Conservation (phyloP, 2,888 invertebrate species). For the Lagria hirta region DNA sequence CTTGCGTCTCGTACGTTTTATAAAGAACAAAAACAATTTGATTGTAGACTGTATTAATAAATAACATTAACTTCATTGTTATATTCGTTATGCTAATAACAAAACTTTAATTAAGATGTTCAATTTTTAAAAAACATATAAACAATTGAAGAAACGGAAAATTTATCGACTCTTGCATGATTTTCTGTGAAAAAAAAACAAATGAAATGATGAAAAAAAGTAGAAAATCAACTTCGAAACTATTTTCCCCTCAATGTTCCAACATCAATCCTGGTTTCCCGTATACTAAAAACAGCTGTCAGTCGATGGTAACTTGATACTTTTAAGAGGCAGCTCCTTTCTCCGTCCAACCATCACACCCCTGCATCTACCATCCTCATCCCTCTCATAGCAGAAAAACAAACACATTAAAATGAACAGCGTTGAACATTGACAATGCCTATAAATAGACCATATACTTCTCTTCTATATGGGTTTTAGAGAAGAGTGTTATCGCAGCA, state of each 20-base stretch:
- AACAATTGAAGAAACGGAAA: too few relatives aligned
- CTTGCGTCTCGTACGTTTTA: too few relatives aligned
- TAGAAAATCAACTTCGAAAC: conserved; percentile 13
- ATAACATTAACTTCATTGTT: too few relatives aligned
- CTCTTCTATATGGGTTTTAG: conserved; percentile 51
- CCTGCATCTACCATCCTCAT: conserved; percentile 34
- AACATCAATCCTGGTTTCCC: conserved; percentile 45
- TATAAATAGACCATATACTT: conserved; percentile 56
- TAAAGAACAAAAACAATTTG: too few relatives aligned
- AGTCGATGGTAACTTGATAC: conserved; percentile 54
- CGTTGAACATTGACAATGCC: conserved; percentile 56
- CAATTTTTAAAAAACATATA: too few relatives aligned
- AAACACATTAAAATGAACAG: conserved; percentile 57
- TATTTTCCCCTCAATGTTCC: conserved; percentile 21
- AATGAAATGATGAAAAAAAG: too few relatives aligned
- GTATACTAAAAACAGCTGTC: conserved; percentile 55
- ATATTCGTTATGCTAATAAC: too few relatives aligned
- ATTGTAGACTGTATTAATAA: too few relatives aligned
- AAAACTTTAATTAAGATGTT: too few relatives aligned
- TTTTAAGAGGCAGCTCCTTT: conserved; percentile 52
- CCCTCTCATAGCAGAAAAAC: conserved; percentile 52
- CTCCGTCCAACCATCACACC: conserved; percentile 33
- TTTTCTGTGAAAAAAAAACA: not conserved
- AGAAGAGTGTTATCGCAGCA: conserved; percentile 41
- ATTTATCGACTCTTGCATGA: too few relatives aligned